A percentile compares a stretch with the other conserved stretches of the same genome.
Conservation (phyloP, 2,113 vertebrate genomes). For the Equus quagga region DNA sequence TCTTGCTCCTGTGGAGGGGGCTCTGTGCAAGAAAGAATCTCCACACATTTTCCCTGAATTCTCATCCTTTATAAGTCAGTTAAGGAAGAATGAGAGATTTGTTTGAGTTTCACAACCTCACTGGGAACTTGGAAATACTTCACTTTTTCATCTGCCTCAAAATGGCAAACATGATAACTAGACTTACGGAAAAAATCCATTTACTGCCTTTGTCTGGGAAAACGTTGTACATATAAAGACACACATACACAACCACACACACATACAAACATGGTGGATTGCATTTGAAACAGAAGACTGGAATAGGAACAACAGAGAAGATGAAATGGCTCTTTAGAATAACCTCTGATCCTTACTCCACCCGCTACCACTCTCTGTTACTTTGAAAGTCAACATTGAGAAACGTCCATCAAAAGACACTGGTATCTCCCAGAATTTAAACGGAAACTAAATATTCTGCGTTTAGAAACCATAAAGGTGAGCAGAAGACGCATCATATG, state of each 20-base stretch:
- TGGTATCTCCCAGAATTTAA: conserved; percentile 11
- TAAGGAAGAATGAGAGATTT: conserved; percentile 65
- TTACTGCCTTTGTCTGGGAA: neutral
- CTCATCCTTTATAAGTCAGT: conserved; percentile 54
- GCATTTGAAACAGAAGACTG: conserved; percentile 30
- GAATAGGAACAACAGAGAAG: neutral
- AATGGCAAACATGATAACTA: conserved; percentile 36
- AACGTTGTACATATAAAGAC: neutral
- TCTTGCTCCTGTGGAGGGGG: neutral
- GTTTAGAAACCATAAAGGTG: neutral
- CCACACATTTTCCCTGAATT: neutral
- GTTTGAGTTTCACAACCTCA: conserved; percentile 48
- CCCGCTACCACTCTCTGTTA: neutral
- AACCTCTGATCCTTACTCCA: neutral
- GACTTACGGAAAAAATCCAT: neutral
- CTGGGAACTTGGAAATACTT: conserved; percentile 17
- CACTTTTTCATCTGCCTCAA: conserved; percentile 48
- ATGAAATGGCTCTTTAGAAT: neutral
- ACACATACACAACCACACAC: neutral
- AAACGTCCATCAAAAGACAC: conserved; percentile 46
- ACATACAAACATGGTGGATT: neutral
- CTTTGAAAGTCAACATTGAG: neutral
- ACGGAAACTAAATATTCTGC: neutral
- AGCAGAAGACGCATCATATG: neutral
- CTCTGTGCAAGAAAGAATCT: conserved; percentile 8